A percentile compares a stretch with the other conserved stretches of the same genome.
Conservation (phyloP, 2,888 invertebrate species). For the Molanna angustata region DNA sequence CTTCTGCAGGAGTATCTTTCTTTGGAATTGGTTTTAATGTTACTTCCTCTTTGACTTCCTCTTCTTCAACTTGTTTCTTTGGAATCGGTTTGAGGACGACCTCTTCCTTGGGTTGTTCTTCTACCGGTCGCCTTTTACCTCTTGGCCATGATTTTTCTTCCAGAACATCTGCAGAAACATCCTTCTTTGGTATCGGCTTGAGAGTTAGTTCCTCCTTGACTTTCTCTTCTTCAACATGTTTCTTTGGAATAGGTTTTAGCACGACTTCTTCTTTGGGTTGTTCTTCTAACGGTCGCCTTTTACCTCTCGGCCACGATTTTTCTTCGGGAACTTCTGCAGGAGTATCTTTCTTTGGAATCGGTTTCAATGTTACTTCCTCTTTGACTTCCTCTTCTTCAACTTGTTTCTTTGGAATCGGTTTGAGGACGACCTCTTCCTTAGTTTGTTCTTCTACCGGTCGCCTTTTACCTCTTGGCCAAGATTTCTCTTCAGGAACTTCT, state of each 20-base stretch:
- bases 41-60: slow-evolving; percentile 39
- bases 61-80: slow-evolving; percentile 24
- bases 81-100: slow-evolving; percentile 39
- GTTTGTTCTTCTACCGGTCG: slow-evolving; percentile 37
- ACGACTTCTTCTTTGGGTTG: slow-evolving; percentile 39
- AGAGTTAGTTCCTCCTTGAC: slow-evolving; percentile 38
- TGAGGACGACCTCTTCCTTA: slow-evolving; percentile 35
- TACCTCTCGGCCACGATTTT: slow-evolving; percentile 39
- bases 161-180: slow-evolving; percentile 39
- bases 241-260: slow-evolving; percentile 43
- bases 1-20: slow-evolving; percentile 31
- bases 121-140: slow-evolving; percentile 43
- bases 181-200: slow-evolving; percentile 44
- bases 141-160: slow-evolving; percentile 38
- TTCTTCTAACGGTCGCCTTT: slow-evolving; percentile 37
- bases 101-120: slow-evolving; percentile 40
- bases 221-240: slow-evolving; percentile 38
- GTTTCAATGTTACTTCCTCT: slow-evolving; percentile 35
- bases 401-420: slow-evolving; percentile 37
- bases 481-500: slow-evolving; percentile 35
- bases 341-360: slow-evolving; percentile 14
- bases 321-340: slow-evolving; percentile 29
- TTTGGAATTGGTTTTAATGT: slow-evolving; percentile 38
- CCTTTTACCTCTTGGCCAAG: slow-evolving; percentile 39
- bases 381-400: slow-evolving; percentile 40